Base-by-base conservation (phyloP, 2,888 invertebrate species). In the Dyspetes luteomarginatus region DNA sequence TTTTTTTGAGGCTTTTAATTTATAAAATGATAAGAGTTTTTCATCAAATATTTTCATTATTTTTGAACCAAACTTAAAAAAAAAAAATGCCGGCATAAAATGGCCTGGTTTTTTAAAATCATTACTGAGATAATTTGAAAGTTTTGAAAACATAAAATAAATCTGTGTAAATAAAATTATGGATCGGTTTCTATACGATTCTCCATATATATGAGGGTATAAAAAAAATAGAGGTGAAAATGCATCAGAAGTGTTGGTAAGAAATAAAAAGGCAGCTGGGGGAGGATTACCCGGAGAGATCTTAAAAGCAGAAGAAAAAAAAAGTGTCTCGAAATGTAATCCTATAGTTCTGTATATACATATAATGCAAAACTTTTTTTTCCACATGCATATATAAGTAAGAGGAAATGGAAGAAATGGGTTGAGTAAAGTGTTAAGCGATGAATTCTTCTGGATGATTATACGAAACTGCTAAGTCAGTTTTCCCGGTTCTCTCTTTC, bases 321-420 rank as follows among this genome's bases (percentile, higher is more conserved):
- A 24, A 62, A 64, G 55, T 26, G n/a, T 41, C 17, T 50, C 24
- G 75, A 52, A 75, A 15, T 64, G 73, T 78, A 78, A 73, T 78
- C 73, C 68, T 41, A 41, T 52, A 68, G 50, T 48, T 28, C 48
- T 50, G 65, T 74, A 64, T 58, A 48, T 24, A 24, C 19, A 26
- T 36, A 9, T 19, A 80, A 67, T 52, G 60, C 52, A 24, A 28
- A 71, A 52, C 60, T 75, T 71, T 26, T n/a, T n/a, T 75, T 71
- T 67, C 60, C 43, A 75, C 64, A 52, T 67, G 79, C 71, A 80
- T n/a, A n/a, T n/a, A n/a, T n/a, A 50, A 45, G 26, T n/a, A 4
- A 50, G 26, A 48, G 19, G 15, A 45, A 65, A 15, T 43, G 36
- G 15, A 30, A 43, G 43, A 55, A 17, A 50, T 15, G 48, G 30